A percentile compares a stretch with the other conserved stretches of the same genome.
Evolutionary conservation across 1,140 invertebrate species (phyloP).

Genomic region (Danaus melanippus): DNA sequence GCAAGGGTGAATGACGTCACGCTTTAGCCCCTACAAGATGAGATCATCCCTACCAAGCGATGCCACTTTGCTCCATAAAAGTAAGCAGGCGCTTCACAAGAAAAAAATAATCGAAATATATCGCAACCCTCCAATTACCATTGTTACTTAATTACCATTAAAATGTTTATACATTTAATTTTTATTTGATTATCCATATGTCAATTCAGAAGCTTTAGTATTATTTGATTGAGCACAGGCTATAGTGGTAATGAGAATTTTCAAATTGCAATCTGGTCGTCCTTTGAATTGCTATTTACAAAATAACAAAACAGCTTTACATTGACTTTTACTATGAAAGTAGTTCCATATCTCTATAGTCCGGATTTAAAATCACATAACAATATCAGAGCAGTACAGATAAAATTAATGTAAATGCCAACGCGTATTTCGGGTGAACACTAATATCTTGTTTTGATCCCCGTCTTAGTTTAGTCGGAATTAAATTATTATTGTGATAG

Average conservation of each 20-base stretch:
- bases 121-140: no score
- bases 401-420: conserved; percentile 42
- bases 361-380: conserved; percentile 36
- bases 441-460: conserved; percentile 53
- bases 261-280: no score
- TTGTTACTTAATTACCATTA: no score
- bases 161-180: no score
- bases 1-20: conserved; percentile 32
- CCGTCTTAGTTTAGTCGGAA: conserved; percentile 37
- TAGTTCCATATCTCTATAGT: conserved; percentile 6
- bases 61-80: conserved; percentile 25
- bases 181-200: no score
- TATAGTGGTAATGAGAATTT: no score
- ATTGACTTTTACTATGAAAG: conserved; percentile 11
- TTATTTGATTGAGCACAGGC: no score
- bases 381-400: conserved; percentile 22
- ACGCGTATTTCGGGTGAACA: conserved; percentile 33
- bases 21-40: conserved; percentile 39
- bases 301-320: conserved; percentile 5
- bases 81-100: conserved; percentile 22
- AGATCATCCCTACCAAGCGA: conserved; percentile 35
- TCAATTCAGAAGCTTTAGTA: no score
- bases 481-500: conserved; percentile 66
- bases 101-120: no score
- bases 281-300: conserved; percentile 2